Evolutionary conservation across 1,140 invertebrate species (phyloP).

Genomic region (Drosophila kanapiae): DNA sequence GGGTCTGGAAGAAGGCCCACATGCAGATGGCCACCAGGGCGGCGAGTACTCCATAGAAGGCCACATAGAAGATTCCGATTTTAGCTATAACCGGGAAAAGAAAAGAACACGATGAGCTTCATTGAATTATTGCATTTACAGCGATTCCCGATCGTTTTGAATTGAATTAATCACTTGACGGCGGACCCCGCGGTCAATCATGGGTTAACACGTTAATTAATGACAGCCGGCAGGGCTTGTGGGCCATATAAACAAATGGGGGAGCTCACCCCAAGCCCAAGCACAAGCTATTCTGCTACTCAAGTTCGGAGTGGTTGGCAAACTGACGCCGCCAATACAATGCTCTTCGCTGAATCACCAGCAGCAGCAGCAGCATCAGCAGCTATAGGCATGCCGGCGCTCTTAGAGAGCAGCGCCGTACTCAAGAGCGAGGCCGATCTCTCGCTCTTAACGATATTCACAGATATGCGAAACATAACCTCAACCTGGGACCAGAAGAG

Average conservation of each 20-base stretch:
- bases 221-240: constrained; percentile 19
- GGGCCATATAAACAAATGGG: constrained; percentile 43
- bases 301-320: constrained; percentile 39
- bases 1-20: constrained; percentile 95
- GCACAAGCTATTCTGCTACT: constrained; percentile 16
- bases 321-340: constrained; percentile 30
- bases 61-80: constrained; percentile 95
- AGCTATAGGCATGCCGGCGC: constrained; percentile 24
- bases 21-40: constrained; percentile 95
- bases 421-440: constrained; percentile 29
- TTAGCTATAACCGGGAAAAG: constrained; percentile 88
- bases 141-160: constrained; percentile 21
- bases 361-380: background rate
- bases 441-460: constrained; percentile 35
- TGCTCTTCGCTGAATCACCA: constrained; percentile 24
- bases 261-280: constrained; percentile 9
- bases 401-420: constrained; percentile 14
- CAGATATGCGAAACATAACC: constrained; percentile 56
- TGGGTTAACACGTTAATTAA: constrained; percentile 73
- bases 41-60: constrained; percentile 95
- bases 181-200: constrained; percentile 46
- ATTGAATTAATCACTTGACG: constrained; percentile 73
- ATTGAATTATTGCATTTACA: constrained; percentile 46
- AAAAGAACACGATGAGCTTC: constrained; percentile 25
- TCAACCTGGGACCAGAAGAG: constrained; percentile 45